These are phyloP conservation scores for Orius insidiosus DNA, from an alignment of 1,140 invertebrate genomes.

Conservation along the genomic window DNA sequence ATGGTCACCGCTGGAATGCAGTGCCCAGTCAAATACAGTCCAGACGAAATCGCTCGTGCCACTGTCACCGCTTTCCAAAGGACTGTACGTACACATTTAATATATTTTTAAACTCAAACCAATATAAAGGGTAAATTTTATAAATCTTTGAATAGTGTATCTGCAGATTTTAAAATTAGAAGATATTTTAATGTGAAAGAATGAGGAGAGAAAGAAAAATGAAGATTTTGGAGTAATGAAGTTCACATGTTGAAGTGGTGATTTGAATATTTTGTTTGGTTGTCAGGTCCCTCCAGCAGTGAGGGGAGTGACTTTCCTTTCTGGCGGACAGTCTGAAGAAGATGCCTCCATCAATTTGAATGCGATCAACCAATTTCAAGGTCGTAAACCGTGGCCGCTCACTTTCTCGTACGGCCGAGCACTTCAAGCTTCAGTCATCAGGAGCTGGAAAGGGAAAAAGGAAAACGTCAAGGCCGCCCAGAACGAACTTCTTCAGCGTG, in stretches of 20 bases:
- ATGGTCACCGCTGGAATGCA: slow-evolving; percentile 88
- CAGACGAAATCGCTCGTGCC: slow-evolving; percentile 61
- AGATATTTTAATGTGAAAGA: too few relatives aligned
- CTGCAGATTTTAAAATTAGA: too few relatives aligned
- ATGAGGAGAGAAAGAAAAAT: too few relatives aligned
- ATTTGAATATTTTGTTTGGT: too few relatives aligned
- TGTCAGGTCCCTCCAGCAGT: slow-evolving; percentile 13
- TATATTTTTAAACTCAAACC: not conserved
- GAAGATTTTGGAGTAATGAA: too few relatives aligned
- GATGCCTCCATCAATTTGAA: slow-evolving; percentile 88
- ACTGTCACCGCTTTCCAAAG: slow-evolving; percentile 81
- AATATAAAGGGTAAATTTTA: too few relatives aligned
- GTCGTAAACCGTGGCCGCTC: slow-evolving; percentile 82
- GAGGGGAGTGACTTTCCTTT: slow-evolving; percentile 78
- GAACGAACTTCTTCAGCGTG: slow-evolving; percentile 74
- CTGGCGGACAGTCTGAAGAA: slow-evolving; percentile 92
- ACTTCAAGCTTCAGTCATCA: slow-evolving; percentile 75
- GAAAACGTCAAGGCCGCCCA: slow-evolving; percentile 75
- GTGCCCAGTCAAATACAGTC: slow-evolving; percentile 49
- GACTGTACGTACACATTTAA: slow-evolving; percentile 36
- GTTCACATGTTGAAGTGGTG: too few relatives aligned
- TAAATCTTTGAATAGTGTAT: too few relatives aligned
- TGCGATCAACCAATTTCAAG: slow-evolving; percentile 73
- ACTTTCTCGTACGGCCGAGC: slow-evolving; percentile 93
- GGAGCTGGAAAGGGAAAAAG: slow-evolving; percentile 80